These are phyloP conservation scores for Bagarius yarrelli DNA, from an alignment of 2,113 vertebrate species.

Conservation along the genomic window DNA sequence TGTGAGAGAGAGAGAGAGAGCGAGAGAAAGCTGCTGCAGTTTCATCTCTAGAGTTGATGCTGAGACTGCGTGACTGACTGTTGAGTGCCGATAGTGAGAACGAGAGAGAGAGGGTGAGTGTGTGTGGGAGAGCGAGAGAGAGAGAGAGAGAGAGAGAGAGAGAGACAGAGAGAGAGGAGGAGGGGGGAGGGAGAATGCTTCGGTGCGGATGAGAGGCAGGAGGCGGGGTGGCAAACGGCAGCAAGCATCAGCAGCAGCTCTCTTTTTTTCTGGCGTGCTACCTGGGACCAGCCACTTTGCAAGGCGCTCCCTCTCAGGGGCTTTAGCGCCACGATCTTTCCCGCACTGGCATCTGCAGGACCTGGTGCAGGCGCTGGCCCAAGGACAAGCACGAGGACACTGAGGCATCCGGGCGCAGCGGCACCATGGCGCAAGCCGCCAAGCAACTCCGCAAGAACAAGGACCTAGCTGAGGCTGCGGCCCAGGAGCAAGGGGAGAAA, in stretches of 20 bases:
- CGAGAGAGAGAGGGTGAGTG: conserved; percentile 35
- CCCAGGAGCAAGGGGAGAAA: conserved; percentile 92
- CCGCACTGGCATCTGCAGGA: conserved; percentile 47
- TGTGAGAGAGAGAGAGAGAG: conserved; percentile 17
- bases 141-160: conserved; percentile 31
- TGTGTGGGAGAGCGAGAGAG: conserved; percentile 28
- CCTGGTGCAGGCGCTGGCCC: conserved; percentile 40
- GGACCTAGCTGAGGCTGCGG: conserved; percentile 92
- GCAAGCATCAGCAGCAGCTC: conserved; percentile 44
- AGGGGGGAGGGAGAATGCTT: conserved; percentile 62
- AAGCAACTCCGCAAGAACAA: conserved; percentile 98
- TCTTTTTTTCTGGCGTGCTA: conserved; percentile 57
- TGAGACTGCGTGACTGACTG: conserved; percentile 72
- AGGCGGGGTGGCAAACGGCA: conserved; percentile 71
- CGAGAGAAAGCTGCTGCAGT: conserved; percentile 65
- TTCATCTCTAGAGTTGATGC: conserved; percentile 59
- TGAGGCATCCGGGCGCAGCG: conserved; percentile 51
- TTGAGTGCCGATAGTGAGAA: conserved; percentile 54
- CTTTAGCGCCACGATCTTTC: conserved; percentile 45
- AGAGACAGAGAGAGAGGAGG: conserved; percentile 49
- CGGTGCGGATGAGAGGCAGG: conserved; percentile 67
- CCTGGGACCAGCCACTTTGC: conserved; percentile 59
- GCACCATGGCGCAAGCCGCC: conserved; percentile 95
- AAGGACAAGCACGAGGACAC: conserved; percentile 50
- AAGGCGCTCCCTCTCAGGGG: conserved; percentile 48